Base-by-base conservation (phyloP, 2,888 invertebrate genomes). In the Melieria picta region DNA sequence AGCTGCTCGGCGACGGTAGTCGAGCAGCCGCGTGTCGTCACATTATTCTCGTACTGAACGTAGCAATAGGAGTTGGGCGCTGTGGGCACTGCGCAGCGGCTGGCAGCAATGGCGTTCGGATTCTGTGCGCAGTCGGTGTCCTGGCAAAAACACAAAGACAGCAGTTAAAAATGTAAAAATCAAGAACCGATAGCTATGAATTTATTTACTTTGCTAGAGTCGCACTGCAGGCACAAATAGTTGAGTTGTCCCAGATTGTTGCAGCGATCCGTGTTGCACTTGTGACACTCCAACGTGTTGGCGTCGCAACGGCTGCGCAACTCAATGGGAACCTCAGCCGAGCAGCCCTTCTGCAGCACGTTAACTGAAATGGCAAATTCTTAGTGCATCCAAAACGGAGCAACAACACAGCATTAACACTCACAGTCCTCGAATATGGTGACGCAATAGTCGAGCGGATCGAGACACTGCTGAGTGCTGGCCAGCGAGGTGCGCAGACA, bases 371-470 rank as follows among this genome's bases (percentile, higher is more conserved):
- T 9, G 4, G 13, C 13, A 56, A n/a, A 16, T 11, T 56, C 13
- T 56, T 30, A 56, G 6, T 7, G 10, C 7, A 7, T n/a, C 7
- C 56, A 5, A 16, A 56, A 7, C 5, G n/a, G 4, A 4, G n/a
- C 13, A 30, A 30, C 50, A 7, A 9, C n/a, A 11, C 61, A 6
- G 4, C 9, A 16, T 10, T 30, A 3, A 0, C 7, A 76, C 81
- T 77, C 72, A 85, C 85, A 80, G 67, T 81, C 75, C 4, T 83
- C 80, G 60, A 80, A 85, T 11, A 86, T 72, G 7, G 86, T 83
- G 42, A 85, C 81, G 72, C 86, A 86, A 71, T 80, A 80, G 74
- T 86, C 85, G 76, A 85, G 68, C 6, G 80, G 76, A 75, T 85
- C 83, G 16, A 74, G 16, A 61, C 85, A 85, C 13, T 73, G 73